A percentile compares a stretch with the other conserved stretches of the same genome.
These are phyloP conservation scores for Nipponacmea schrenckii DNA, from an alignment of 2,888 invertebrate species.

Conservation along the genomic window DNA sequence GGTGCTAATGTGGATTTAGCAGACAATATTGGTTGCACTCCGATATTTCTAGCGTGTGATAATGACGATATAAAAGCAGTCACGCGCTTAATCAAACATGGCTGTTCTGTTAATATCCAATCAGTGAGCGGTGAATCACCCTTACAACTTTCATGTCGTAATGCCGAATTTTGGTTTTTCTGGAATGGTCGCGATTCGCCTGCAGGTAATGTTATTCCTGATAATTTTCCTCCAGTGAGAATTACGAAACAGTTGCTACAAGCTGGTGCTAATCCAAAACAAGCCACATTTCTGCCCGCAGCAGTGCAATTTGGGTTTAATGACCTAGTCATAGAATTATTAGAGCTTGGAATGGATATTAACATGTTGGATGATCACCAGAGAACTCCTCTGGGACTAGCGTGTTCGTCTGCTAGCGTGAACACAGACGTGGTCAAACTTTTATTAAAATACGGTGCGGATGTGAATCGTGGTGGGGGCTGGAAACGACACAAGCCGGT, in stretches of 20 bases:
- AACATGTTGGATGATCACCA: constrained; percentile 59
- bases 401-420: constrained; percentile 51
- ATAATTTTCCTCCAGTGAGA: constrained; percentile 51
- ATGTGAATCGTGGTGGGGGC: constrained; percentile 56
- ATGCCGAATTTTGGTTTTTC: constrained; percentile 59
- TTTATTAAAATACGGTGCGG: constrained; percentile 53
- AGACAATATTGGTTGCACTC: constrained; percentile 53
- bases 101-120: constrained; percentile 51
- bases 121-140: constrained; percentile 53
- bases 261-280: constrained; percentile 47
- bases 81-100: constrained; percentile 39
- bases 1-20: constrained; percentile 45
- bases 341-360: constrained; percentile 58
- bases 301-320: constrained; percentile 53
- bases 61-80: constrained; percentile 51
- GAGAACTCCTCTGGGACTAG: constrained; percentile 56
- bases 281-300: constrained; percentile 56
- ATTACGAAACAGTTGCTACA: constrained; percentile 54
- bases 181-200: constrained; percentile 44
- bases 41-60: constrained; percentile 52
- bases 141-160: constrained; percentile 52
- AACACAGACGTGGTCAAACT: constrained; percentile 47
- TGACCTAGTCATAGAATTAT: constrained; percentile 48
- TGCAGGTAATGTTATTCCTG: constrained; percentile 29
- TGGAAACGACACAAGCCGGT: constrained; percentile 60